phyloP scores from a whole-genome alignment of 2,888 invertebrate species.

The Lasioglossum morio region DNA sequence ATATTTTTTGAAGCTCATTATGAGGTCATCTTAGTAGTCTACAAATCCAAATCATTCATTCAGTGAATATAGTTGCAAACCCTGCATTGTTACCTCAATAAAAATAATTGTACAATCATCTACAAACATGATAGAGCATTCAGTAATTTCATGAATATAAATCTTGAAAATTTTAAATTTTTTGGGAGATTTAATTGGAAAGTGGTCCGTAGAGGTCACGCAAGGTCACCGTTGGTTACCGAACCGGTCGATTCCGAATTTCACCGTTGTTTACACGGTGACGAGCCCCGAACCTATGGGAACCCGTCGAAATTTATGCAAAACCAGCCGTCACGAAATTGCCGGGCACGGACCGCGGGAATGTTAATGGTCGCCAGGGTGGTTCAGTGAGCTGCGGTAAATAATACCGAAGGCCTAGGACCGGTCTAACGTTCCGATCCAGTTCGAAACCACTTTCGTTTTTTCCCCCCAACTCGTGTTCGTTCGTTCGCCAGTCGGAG shows the following conservation, averaged over 20 bases:
- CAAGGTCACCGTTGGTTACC: background rate
- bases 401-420: conserved; percentile 57
- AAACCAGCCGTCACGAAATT: conserved; percentile 53
- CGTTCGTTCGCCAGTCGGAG: conserved; percentile 9
- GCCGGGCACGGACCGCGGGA: conserved; percentile 38
- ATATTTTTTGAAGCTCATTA: too few relatives aligned
- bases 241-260: background rate
- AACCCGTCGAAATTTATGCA: conserved; percentile 55
- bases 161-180: background rate
- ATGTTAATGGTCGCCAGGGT: conserved; percentile 61
- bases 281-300: background rate
- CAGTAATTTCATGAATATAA: background rate
- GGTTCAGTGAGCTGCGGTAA: conserved; percentile 46
- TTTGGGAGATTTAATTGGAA: background rate
- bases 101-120: too few relatives aligned
- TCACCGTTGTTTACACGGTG: conserved; percentile 41
- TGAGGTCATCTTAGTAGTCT: too few relatives aligned
- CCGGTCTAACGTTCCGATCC: conserved; percentile 61
- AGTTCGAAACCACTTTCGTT: conserved; percentile 62
- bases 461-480: conserved; percentile 37
- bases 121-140: too few relatives aligned
- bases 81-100: too few relatives aligned
- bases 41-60: too few relatives aligned
- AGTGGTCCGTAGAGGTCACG: background rate
- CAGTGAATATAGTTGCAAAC: too few relatives aligned